Base-by-base conservation (phyloP, 2,797 vertebrate species). In the Tolypeutes matacus region DNA sequence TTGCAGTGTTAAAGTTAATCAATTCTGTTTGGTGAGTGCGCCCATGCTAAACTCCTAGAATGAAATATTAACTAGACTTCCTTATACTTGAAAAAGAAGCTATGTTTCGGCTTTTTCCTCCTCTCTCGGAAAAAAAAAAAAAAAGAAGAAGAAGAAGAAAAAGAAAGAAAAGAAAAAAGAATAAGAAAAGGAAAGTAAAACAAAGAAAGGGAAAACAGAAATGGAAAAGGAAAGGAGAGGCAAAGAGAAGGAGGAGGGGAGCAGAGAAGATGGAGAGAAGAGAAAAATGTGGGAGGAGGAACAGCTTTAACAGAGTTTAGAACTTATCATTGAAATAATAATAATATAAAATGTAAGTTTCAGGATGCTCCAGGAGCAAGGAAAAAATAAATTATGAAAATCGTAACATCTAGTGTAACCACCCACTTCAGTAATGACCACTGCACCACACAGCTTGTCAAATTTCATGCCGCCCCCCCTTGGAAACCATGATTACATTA, bases 1-100 rank as follows among this genome's bases (percentile, higher is more conserved):
- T 76, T 83, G 64, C 6, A 95, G 2, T 39, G 80, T 89, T 89
- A 62, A 96, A 92, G 15, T 5, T 90, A 89, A 96, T 76, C 85
- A 89, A 53, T n/a, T 60, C 84, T 95, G 25, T 72, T 96, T 62
- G 84, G 12, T 85, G 27, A 89, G n/a, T 70, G 14, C 36, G 96
- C 62, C 77, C 36, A 17, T 70, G 23, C 27, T 86, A 93, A 56
- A 70, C 23, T 86, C 64, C 85, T 3, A 36, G 92, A 76, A 2
- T 42, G n/a, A 39, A 95, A 36, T 20, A 69, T 70, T 75, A 91
- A 88, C 69, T 94, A 86, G 89, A 89, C 67, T 76, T 31, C 13
- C 93, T 80, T 83, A 56, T 11, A 31, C 6, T 15, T 64, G 13
- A 72, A 95, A 84, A 62, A 62, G 11, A 39, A 87, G 62, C 17